Base-by-base conservation (phyloP, 2,888 invertebrate species). In the Drosophila emarginata region DNA sequence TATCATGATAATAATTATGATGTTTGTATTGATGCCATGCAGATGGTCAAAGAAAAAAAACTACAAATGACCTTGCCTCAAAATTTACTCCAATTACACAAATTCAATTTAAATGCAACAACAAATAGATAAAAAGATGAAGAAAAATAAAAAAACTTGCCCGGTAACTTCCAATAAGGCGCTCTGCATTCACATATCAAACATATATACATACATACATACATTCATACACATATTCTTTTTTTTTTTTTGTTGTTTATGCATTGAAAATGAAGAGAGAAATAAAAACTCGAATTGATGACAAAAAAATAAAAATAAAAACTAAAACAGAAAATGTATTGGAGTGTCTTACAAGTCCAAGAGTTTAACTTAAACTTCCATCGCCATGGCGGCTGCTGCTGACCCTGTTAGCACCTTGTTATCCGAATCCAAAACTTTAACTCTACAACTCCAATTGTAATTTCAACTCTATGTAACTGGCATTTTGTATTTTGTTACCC, bases 101-200 rank as follows among this genome's bases (percentile, higher is more conserved):
- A 67, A 74, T 70, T 70, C 74, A 74, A 74, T 64, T 65, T 54
- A 70, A 68, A 67, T 68, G 64, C 59, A 64, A 72, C 59, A 64
- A 72, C 51, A 45, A 50, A 40, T 37, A 28, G 36, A 28, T 36
- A 66, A 56, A 58, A 39, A 18, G 18, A n/a, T n/a, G 53, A 67
- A 59, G 51, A 40, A 37, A 52, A 40, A 12, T 36, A 6, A 39
- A 45, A 57, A 59, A 45, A 58, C 64, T 65, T 32, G 56, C 58
- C 23, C 39, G 40, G 28, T 14, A 39, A 51, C 67, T 26, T 56
- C 21, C 32, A 32, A 26, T 51, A 60, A 45, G 18, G 21, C 54
- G 73, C 54, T 57, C 66, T 64, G 74, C 80, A 67, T 32, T 67
- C 72, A 65, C 74, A 78, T 73, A 80, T 83, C 67, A 70, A 58